Percentiles rank a stretch among this genome's conserved stretches.
Conservation (phyloP, 2,888 invertebrate genomes). For the Chrysopilus asiliformis region DNA sequence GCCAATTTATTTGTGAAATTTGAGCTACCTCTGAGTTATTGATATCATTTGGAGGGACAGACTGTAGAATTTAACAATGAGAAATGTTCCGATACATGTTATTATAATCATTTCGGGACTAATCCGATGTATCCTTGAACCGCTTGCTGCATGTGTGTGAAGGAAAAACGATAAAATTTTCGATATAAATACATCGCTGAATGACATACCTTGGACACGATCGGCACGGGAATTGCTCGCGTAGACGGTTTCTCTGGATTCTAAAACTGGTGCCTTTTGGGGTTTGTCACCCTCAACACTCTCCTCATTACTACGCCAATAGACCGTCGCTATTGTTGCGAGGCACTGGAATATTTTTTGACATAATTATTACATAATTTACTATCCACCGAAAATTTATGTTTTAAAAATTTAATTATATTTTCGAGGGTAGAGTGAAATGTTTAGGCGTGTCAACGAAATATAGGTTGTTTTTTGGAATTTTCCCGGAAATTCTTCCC, state of each 20-base stretch:
- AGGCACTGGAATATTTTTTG: conserved; percentile 63
- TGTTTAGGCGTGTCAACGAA: no score
- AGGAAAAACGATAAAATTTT: no score
- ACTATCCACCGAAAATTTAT: no score
- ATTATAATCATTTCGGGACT: not conserved
- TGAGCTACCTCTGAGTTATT: not conserved
- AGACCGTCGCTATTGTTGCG: conserved; percentile 74
- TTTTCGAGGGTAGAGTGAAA: no score
- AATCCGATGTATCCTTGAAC: not conserved
- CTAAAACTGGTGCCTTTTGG: conserved; percentile 58
- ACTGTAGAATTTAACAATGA: not conserved
- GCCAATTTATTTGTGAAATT: no score
- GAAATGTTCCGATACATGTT: not conserved
- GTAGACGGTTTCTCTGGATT: conserved; percentile 58
- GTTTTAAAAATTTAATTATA: no score
- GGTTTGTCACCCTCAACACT: conserved; percentile 68
- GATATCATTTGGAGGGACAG: not conserved
- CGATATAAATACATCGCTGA: no score
- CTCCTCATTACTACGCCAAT: conserved; percentile 78
- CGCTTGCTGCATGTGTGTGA: not conserved
- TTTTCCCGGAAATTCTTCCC: no score
- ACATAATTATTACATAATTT: no score
- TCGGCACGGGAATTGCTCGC: conserved; percentile 56
- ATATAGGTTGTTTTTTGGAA: no score
- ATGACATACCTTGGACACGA: conserved; percentile 50